Percentiles rank a stretch among this genome's conserved stretches.
Evolutionary conservation across 2,888 invertebrate genomes (phyloP).

Genomic region (Notodromas monacha): DNA sequence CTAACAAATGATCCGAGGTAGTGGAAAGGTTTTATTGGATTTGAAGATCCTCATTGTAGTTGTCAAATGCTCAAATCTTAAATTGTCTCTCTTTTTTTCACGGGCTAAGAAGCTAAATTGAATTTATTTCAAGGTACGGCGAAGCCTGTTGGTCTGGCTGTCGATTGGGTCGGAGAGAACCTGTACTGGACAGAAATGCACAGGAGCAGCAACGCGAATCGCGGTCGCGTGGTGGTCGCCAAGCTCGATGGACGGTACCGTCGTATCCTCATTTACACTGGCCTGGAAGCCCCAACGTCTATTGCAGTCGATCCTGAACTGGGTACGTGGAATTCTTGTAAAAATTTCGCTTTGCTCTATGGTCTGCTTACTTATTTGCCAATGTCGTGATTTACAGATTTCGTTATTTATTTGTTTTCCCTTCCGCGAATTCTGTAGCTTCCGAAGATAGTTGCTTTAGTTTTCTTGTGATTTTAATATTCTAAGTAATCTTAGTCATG

Average conservation of each 20-base stretch:
- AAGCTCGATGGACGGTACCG: slow-evolving; percentile 63
- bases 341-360: no score
- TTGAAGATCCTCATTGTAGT: no score
- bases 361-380: background rate
- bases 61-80: no score
- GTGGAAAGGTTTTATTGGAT: no score
- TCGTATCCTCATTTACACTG: slow-evolving; percentile 31
- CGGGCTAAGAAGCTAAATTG: background rate
- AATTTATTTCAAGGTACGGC: slow-evolving; percentile 24
- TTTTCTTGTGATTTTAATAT: no score
- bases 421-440: no score
- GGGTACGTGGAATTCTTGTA: no score
- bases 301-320: slow-evolving; percentile 36
- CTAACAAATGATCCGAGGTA: no score
- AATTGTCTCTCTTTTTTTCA: background rate
- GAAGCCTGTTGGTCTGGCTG: slow-evolving; percentile 55
- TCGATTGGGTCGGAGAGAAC: slow-evolving; percentile 77
- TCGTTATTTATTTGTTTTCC: no score
- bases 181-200: slow-evolving; percentile 74
- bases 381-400: no score
- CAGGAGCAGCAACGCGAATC: slow-evolving; percentile 18
- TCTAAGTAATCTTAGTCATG: no score
- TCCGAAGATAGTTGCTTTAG: no score
- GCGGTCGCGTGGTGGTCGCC: slow-evolving; percentile 42
- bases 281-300: slow-evolving; percentile 54